A percentile compares a stretch with the other conserved stretches of the same genome.
phyloP scores from a whole-genome alignment of 2,113 vertebrate genomes.

The Ammospiza caudacuta region DNA sequence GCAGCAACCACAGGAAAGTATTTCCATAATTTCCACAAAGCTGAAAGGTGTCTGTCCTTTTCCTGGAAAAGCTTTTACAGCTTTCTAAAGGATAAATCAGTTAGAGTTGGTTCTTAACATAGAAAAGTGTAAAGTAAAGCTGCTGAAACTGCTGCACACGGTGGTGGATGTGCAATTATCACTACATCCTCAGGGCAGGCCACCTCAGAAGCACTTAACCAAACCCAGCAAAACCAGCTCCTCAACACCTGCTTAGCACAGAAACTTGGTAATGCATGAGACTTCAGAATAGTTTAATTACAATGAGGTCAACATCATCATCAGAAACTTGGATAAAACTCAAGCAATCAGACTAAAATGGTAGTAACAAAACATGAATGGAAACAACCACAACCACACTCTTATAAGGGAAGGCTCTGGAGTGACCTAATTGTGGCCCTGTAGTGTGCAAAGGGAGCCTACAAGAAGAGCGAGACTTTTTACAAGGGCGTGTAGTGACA shows the following conservation, averaged over 20 bases:
- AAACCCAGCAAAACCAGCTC: neutral
- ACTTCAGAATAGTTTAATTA: neutral
- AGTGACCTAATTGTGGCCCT: neutral
- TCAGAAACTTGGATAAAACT: neutral
- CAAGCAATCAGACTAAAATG: neutral
- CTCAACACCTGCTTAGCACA: neutral
- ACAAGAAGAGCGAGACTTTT: neutral
- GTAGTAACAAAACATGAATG: neutral
- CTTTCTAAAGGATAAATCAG: neutral
- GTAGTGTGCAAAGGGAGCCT: neutral
- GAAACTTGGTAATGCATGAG: neutral
- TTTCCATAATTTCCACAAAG: neutral
- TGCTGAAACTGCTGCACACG: fast-evolving
- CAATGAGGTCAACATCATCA: neutral
- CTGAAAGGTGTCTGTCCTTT: neutral
- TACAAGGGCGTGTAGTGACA: neutral
- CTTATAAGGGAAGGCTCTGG: neutral
- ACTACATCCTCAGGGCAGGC: neutral
- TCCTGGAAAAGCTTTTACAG: neutral
- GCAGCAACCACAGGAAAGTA: neutral
- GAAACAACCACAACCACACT: neutral
- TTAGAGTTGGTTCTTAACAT: neutral
- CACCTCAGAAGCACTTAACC: neutral
- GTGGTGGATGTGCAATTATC: neutral
- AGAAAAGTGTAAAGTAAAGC: neutral